Conservation (phyloP, 2,113 vertebrate species). For the Oxygymnocypris stewartii region DNA sequence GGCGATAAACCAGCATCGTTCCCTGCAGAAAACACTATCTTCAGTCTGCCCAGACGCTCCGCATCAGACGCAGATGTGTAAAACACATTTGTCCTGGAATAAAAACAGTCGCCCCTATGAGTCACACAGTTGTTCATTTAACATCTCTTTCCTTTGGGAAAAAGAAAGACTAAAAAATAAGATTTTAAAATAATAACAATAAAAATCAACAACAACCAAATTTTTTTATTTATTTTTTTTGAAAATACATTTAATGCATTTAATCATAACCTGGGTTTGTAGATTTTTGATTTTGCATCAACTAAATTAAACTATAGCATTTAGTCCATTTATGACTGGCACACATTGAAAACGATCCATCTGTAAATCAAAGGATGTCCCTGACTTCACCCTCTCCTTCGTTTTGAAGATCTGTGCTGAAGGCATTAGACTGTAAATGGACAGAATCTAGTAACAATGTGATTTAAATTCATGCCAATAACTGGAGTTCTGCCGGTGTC, state of each 20-base stretch:
- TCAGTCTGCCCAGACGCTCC: not conserved
- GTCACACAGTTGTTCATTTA: not conserved
- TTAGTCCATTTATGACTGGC: not conserved
- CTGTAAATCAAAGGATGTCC: not conserved
- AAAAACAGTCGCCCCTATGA: not conserved
- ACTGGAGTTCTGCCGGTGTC: not conserved
- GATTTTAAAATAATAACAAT: too few species aligned
- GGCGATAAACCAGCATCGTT: not conserved
- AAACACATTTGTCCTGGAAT: not conserved
- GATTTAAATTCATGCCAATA: conserved; percentile 7
- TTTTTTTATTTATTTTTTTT: not conserved
- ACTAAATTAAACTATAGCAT: not conserved
- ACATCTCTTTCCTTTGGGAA: not conserved
- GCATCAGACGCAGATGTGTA: not conserved
- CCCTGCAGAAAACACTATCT: conserved; percentile 1
- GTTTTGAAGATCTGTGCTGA: not conserved
- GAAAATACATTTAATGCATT: not conserved
- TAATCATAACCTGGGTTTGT: not conserved
- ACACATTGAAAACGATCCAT: not conserved
- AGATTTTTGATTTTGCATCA: not conserved
- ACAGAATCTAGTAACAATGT: not conserved
- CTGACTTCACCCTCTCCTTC: not conserved
- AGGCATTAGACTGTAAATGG: conserved; percentile 12
- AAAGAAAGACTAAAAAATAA: not conserved
- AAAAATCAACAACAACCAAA: not conserved